These are phyloP conservation scores for Scaptomyza graminum DNA, from an alignment of 1,140 invertebrate genomes.

Conservation along the genomic window DNA sequence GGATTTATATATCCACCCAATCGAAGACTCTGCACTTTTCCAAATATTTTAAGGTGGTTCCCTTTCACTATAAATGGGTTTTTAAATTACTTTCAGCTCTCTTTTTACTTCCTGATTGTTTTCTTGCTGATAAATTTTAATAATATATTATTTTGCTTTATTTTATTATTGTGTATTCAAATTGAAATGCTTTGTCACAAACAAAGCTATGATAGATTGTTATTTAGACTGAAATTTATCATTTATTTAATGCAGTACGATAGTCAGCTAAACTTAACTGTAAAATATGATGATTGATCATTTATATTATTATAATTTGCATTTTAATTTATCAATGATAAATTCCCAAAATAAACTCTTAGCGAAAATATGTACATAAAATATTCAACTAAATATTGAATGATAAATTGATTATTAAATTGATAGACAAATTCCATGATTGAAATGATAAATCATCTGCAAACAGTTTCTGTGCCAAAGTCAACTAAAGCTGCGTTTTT, in stretches of 20 bases:
- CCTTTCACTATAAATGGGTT: too few relatives aligned
- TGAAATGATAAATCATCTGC: conserved; percentile 17
- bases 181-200: too few relatives aligned
- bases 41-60: too few relatives aligned
- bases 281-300: not conserved
- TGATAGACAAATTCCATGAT: conserved; percentile 13
- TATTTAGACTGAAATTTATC: too few relatives aligned
- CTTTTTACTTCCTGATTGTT: too few relatives aligned
- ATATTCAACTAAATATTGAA: conserved; percentile 3
- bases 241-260: not conserved
- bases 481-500: conserved; percentile 16
- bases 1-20: too few relatives aligned
- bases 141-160: too few relatives aligned
- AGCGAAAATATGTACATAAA: not conserved
- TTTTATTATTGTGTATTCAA: too few relatives aligned
- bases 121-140: too few relatives aligned
- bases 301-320: not conserved
- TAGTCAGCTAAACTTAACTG: not conserved
- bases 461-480: conserved; percentile 19
- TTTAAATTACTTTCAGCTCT: too few relatives aligned
- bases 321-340: not conserved
- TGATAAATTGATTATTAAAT: conserved; percentile 11
- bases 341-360: not conserved
- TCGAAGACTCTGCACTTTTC: too few relatives aligned
- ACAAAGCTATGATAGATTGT: too few relatives aligned